Conservation (phyloP, 2,113 vertebrate species). For the Campylomormyrus numenius region DNA sequence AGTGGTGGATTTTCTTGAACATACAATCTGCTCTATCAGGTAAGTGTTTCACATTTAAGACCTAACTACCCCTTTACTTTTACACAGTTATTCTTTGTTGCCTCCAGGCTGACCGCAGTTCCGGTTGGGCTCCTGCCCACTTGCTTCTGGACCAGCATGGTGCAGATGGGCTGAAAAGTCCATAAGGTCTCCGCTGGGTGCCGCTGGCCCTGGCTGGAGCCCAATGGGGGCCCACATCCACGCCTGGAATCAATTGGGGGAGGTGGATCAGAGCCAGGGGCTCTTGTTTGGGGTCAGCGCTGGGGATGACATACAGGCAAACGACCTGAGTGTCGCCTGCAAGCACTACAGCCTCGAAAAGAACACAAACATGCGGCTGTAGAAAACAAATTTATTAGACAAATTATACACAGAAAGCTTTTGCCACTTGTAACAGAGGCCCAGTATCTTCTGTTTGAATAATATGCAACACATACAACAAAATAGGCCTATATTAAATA, state of each 20-base stretch:
- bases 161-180: neutral
- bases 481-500: constrained; percentile 99
- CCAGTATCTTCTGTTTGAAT: constrained; percentile 94
- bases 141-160: neutral
- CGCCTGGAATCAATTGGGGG: neutral
- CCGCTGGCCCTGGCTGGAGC: neutral
- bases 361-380: constrained; percentile 70
- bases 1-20: neutral
- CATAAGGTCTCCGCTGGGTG: neutral
- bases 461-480: constrained; percentile 98
- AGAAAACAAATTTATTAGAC: constrained; percentile 99
- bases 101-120: neutral
- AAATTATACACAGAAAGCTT: constrained; percentile 99
- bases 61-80: neutral
- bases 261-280: neutral
- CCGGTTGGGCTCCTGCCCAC: neutral
- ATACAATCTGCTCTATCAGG: neutral
- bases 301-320: neutral
- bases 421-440: constrained; percentile 98
- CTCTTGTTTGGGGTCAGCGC: neutral
- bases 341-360: constrained; percentile 34
- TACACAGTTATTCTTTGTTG: neutral
- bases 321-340: neutral
- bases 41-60: neutral
- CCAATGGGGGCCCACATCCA: neutral